Evolutionary conservation across 2,113 vertebrate genomes (phyloP), one percentile per base, ranked within the genome.

Genomic region (Rhinogobius similis): DNA sequence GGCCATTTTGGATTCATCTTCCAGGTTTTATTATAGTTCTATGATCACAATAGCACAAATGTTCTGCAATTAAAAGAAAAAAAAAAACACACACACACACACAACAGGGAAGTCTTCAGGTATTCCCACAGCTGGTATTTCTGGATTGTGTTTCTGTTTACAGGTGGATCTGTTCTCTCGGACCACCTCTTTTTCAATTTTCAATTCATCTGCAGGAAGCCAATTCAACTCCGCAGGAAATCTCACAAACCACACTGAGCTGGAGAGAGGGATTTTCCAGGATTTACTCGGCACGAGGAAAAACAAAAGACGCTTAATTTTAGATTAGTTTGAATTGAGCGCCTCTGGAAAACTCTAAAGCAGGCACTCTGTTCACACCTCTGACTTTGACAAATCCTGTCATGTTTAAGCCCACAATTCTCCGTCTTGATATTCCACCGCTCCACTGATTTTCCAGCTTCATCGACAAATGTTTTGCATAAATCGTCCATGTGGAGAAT

Each of bases 251-350:
- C 58, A 26, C 24, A 56, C 56, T 10, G 63, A 68, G 71, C 0
- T 23, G 36, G 58, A 63, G 64, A 71, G 71, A 67, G 62, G 24
- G 44, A 14, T 70, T 46, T 77, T 79, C 82, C 61, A 10, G 52
- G 13, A 61, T 58, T 58, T 32, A 72, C 32, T 26, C n/a, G 38
- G 59, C 63, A 56, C 23, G 36, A 61, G 32, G 32, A 36, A 36
- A 36, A 36, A 46, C 5, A 66, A 63, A 27, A 41, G n/a, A 21
- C 41, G 56, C 27, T 61, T 21, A 13, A 67, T 61, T 58, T 76
- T 64, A 53, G 24, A 76, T 77, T 59, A 71, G 50, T 62, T 65
- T 68, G 20, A 75, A 72, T 67, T 48, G 36, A 48, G 7, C 1
- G 0, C 14, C 32, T 72, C 52, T 23, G 38, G 41, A 62, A 70